Evolutionary conservation across 2,113 vertebrate genomes (phyloP).

Genomic region (Cynocephalus volans): DNA sequence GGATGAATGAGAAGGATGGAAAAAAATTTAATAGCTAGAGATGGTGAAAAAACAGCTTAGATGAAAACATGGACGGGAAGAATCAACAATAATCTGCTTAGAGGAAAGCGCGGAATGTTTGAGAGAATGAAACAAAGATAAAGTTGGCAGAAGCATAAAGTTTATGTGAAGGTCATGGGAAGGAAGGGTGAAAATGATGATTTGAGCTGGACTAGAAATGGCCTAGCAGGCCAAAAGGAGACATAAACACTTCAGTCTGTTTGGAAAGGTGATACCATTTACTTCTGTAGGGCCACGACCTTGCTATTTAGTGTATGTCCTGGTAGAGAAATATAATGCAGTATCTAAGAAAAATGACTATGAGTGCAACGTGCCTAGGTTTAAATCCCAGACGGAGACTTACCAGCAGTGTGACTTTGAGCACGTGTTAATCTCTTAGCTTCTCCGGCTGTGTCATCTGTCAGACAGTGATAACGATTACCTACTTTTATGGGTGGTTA

Average conservation of each 20-base stretch:
- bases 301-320: background rate
- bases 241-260: background rate
- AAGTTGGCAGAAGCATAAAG: background rate
- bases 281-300: background rate
- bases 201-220: background rate
- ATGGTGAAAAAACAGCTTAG: background rate
- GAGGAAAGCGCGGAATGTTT: background rate
- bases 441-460: background rate
- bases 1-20: background rate
- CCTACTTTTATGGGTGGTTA: background rate
- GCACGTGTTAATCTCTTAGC: background rate
- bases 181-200: background rate
- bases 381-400: background rate
- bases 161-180: background rate
- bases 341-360: background rate
- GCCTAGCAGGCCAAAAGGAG: background rate
- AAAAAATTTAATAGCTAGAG: background rate
- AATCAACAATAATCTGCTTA: background rate
- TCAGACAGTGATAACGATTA: background rate
- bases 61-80: background rate
- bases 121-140: background rate
- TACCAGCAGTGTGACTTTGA: background rate
- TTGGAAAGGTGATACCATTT: background rate
- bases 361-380: background rate
- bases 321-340: background rate